Evolutionary conservation across 2,888 invertebrate genomes (phyloP).

Genomic region (Spodoptera exigua): DNA sequence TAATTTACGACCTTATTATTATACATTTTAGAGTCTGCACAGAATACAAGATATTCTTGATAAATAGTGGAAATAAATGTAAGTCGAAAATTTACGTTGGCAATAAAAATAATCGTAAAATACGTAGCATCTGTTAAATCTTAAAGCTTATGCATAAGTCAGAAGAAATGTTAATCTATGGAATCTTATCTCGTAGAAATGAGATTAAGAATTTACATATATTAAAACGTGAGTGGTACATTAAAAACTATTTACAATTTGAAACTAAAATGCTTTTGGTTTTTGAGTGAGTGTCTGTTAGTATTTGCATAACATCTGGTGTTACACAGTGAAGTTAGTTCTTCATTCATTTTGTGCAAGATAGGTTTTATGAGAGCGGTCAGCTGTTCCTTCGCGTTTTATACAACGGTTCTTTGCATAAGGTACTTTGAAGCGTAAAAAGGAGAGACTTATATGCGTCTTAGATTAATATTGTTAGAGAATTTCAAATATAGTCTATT

Average conservation of each 20-base stretch:
- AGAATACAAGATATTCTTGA: conserved; percentile 46
- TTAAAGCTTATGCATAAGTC: conserved; percentile 46
- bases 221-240: conserved; percentile 38
- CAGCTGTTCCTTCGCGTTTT: conserved; percentile 1
- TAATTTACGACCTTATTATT: conserved; percentile 37
- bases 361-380: conserved; percentile 16
- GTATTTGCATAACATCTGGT: conserved; percentile 46
- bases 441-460: too few relatives aligned
- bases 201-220: conserved; percentile 56
- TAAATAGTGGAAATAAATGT: conserved; percentile 42
- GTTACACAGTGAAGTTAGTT: conserved; percentile 35
- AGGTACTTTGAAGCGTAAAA: too few relatives aligned
- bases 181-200: conserved; percentile 48
- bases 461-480: too few relatives aligned
- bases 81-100: conserved; percentile 41
- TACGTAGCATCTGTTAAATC: conserved; percentile 32
- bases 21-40: conserved; percentile 32
- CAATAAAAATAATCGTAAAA: conserved; percentile 51
- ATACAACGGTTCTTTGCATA: conserved; percentile 1
- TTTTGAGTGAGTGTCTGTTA: conserved; percentile 40
- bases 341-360: conserved; percentile 24
- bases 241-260: conserved; percentile 54
- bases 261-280: conserved; percentile 35
- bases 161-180: conserved; percentile 46
- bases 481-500: too few relatives aligned